Evolutionary conservation across 92 coral and sea anemone species (phyloP), one percentile per base, ranked within the genome.

Genomic region (Porites rus): DNA sequence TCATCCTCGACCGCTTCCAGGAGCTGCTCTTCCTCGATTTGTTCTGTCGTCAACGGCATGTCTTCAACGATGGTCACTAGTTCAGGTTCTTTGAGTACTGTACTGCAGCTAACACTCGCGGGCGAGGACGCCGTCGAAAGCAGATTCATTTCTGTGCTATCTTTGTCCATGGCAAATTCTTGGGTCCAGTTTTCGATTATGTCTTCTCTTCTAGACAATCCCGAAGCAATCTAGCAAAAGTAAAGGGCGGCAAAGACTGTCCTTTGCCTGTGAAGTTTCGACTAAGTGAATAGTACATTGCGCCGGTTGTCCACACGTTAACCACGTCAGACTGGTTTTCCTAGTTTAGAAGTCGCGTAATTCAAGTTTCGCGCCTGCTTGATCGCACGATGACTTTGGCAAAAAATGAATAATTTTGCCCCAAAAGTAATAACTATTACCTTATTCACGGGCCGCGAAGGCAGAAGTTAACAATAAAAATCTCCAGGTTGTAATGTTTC

Each of bases 21-120:
- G 3, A 72, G 74, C 10, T 88, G 93, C 53, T 92, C 95, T 86
- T 89, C 91, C 78, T 92, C 95, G 51, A 88, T 85, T 50, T 92
- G 93, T 72, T 92, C 93, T 18, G 70, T 86, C 22, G 95, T 92
- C 79, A 92, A 79, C 17, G 93, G 93, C 76, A 89, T 78, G 62
- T 65, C 93, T 60, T 92, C 95, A 72, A 89, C 59, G 64, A 92
- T 92, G 12, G 95, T 92, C 14, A 92, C 93, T 17, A 92, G 83
- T 19, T 92, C 95, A 9, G 95, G 95, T 69, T 92, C 95, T 78
- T 92, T 92, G 52, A 83, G 63, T 19, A 92, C 86, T 8, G 89
- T 76, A 20, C 69, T 62, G 21, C 65, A 54, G 6, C 19, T 51
- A 28, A 3, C 21, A 13, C 50, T 28, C 1, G 80, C 17, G 58